These are phyloP conservation scores for Osmerus mordax DNA, from an alignment of 2,113 vertebrate genomes.

Conservation along the genomic window DNA sequence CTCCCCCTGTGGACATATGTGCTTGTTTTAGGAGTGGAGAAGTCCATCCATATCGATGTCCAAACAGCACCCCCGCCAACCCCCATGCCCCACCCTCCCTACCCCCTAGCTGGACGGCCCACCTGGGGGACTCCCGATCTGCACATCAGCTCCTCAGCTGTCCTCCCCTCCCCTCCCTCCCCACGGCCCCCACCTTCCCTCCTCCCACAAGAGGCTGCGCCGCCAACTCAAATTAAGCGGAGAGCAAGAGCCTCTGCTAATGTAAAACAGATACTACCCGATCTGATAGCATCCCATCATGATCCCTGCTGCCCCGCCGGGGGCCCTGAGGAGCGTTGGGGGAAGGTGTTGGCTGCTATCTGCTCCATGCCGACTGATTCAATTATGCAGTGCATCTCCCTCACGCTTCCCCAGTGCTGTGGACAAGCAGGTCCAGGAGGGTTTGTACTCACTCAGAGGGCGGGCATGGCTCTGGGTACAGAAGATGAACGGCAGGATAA, in stretches of 20 bases:
- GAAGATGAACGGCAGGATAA: slow-evolving; percentile 43
- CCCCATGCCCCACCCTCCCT: slow-evolving; percentile 26
- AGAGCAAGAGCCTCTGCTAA: slow-evolving; percentile 51
- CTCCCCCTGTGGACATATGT: slow-evolving; percentile 27
- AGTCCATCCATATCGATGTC: slow-evolving; percentile 24
- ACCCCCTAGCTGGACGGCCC: slow-evolving; percentile 46
- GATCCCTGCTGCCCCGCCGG: slow-evolving; percentile 31
- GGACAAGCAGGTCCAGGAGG: slow-evolving; percentile 57
- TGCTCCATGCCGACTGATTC: slow-evolving; percentile 47
- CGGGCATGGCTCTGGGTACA: slow-evolving; percentile 37
- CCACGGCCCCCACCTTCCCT: slow-evolving; percentile 24
- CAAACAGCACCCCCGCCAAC: slow-evolving; percentile 33
- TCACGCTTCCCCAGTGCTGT: slow-evolving; percentile 51
- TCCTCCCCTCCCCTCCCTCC: slow-evolving; percentile 17
- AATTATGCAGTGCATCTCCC: slow-evolving; percentile 59
- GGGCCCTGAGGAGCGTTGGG: slow-evolving; percentile 30
- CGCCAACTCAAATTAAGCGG: slow-evolving; percentile 50
- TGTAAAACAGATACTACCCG: slow-evolving; percentile 45
- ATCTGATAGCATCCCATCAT: slow-evolving; percentile 31
- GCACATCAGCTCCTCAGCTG: slow-evolving; percentile 50
- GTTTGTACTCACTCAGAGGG: slow-evolving; percentile 36
- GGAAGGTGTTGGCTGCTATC: slow-evolving; percentile 32
- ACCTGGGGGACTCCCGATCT: slow-evolving; percentile 46
- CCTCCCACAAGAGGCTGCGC: slow-evolving; percentile 14
- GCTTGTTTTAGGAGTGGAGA: slow-evolving; percentile 9